Conservation (phyloP, 2,797 vertebrate genomes). For the Myripristis murdjan region DNA sequence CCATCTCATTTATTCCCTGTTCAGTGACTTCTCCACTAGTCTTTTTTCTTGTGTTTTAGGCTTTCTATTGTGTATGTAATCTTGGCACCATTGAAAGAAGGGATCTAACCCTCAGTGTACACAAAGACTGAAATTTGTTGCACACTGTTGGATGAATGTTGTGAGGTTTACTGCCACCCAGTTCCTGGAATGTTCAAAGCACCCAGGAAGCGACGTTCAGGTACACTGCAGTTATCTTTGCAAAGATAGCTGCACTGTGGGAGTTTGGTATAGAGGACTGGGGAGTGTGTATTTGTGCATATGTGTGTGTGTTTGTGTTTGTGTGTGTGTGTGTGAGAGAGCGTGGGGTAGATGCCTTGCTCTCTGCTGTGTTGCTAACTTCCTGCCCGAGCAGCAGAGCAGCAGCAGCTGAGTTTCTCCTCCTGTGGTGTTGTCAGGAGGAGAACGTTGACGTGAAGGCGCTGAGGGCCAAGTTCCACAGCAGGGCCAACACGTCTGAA, state of each 20-base stretch:
- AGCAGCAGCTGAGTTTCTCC: conserved; percentile 36
- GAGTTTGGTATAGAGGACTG: conserved; percentile 19
- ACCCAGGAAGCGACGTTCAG: conserved; percentile 66
- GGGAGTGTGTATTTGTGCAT: too few species aligned
- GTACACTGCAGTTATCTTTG: conserved; percentile 38
- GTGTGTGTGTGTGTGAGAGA: neutral
- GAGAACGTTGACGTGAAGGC: conserved; percentile 84
- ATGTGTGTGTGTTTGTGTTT: conserved; percentile 21
- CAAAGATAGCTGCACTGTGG: conserved; percentile 28
- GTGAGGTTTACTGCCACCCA: neutral
- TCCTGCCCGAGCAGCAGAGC: conserved; percentile 65
- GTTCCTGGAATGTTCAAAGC: conserved; percentile 30
- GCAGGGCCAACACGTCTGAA: conserved; percentile 52
- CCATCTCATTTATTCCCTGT: too few species aligned
- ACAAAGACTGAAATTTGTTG: too few species aligned
- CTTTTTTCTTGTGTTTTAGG: too few species aligned
- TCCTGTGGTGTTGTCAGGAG: conserved; percentile 70
- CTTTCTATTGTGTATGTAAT: too few species aligned
- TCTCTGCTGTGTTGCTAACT: conserved; percentile 62
- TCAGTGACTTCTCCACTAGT: too few species aligned
- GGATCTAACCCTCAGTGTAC: too few species aligned
- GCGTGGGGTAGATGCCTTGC: conserved; percentile 52
- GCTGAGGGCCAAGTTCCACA: conserved; percentile 82
- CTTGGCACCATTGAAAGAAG: too few species aligned
- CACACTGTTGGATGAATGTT: too few species aligned